A percentile compares a stretch with the other conserved stretches of the same genome.
Evolutionary conservation across 1,140 invertebrate species (phyloP).

Genomic region (Ostrea edulis): DNA sequence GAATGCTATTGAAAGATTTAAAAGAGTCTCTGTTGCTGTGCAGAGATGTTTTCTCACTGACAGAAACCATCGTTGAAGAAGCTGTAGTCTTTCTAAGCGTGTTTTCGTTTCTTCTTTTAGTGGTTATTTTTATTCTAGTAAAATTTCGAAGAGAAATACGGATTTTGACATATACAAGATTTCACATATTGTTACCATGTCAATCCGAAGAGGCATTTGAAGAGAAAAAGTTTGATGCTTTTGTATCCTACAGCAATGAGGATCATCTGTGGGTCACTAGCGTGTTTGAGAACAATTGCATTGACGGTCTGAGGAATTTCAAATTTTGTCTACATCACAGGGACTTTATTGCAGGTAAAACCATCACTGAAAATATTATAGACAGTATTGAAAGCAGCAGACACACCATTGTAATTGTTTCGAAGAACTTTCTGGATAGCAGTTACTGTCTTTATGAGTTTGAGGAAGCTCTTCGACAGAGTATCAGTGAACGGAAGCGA

Average conservation of each 20-base stretch:
- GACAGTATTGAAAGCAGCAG: constrained; percentile 94
- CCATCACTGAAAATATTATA: constrained; percentile 91
- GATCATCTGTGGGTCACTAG: constrained; percentile 64
- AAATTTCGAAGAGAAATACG: constrained; percentile 68
- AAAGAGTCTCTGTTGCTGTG: constrained; percentile 49
- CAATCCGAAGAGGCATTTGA: constrained; percentile 56
- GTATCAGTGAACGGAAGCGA: constrained; percentile 69
- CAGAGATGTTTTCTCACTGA: neutral
- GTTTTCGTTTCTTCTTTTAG: constrained; percentile 55
- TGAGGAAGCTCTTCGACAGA: constrained; percentile 73
- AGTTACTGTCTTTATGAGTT: constrained; percentile 88
- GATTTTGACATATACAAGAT: constrained; percentile 71
- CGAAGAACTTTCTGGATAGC: constrained; percentile 91
- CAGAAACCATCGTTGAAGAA: constrained; percentile 37
- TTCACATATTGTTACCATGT: constrained; percentile 68
- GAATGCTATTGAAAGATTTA: constrained; percentile 49
- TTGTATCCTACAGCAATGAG: constrained; percentile 64
- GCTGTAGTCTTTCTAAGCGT: constrained; percentile 60
- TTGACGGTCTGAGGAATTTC: constrained; percentile 52
- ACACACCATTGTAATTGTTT: constrained; percentile 94
- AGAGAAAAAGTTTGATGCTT: constrained; percentile 68
- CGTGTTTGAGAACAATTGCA: constrained; percentile 50
- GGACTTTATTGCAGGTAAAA: constrained; percentile 71
- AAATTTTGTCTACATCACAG: constrained; percentile 74
- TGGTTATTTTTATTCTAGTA: constrained; percentile 57